Conservation (phyloP, 2,797 vertebrate genomes). For the Macropodus opercularis region DNA sequence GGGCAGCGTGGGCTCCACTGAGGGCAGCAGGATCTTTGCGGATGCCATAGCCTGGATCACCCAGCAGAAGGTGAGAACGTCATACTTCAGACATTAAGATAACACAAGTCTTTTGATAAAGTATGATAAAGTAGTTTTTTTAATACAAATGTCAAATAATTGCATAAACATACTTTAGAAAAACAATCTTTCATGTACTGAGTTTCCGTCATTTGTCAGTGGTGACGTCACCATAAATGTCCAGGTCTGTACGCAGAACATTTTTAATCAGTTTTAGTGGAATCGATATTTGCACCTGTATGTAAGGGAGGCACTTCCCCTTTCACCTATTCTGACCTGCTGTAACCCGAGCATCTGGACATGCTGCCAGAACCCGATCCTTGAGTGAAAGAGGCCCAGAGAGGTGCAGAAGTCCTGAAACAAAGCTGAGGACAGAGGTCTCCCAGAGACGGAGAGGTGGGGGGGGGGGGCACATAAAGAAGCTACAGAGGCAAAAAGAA, state of each 20-base stretch:
- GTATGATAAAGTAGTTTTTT: background rate
- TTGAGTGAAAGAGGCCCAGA: slow-evolving; percentile 46
- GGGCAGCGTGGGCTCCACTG: slow-evolving; percentile 59
- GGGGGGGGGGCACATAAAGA: slow-evolving; percentile 13
- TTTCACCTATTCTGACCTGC: slow-evolving; percentile 61
- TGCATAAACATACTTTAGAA: background rate
- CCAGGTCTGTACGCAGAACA: slow-evolving; percentile 39
- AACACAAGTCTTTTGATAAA: too few species aligned
- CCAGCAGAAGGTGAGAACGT: slow-evolving; percentile 78
- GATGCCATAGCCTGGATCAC: slow-evolving; percentile 79
- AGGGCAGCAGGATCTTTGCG: slow-evolving; percentile 55
- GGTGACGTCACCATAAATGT: slow-evolving; percentile 56
- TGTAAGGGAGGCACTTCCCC: slow-evolving; percentile 27
- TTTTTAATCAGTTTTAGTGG: slow-evolving; percentile 23
- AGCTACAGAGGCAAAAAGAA: slow-evolving; percentile 18
- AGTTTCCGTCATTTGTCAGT: background rate
- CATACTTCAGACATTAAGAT: background rate
- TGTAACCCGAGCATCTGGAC: slow-evolving; percentile 70
- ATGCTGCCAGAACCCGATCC: slow-evolving; percentile 60
- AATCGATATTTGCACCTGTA: slow-evolving; percentile 19
- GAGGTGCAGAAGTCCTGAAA: slow-evolving; percentile 36
- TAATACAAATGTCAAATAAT: background rate
- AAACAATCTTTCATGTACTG: background rate
- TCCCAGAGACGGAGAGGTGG: background rate
- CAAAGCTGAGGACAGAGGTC: slow-evolving; percentile 48